phyloP scores from a whole-genome alignment of 2,797 vertebrate species.

The Mareca penelope region DNA sequence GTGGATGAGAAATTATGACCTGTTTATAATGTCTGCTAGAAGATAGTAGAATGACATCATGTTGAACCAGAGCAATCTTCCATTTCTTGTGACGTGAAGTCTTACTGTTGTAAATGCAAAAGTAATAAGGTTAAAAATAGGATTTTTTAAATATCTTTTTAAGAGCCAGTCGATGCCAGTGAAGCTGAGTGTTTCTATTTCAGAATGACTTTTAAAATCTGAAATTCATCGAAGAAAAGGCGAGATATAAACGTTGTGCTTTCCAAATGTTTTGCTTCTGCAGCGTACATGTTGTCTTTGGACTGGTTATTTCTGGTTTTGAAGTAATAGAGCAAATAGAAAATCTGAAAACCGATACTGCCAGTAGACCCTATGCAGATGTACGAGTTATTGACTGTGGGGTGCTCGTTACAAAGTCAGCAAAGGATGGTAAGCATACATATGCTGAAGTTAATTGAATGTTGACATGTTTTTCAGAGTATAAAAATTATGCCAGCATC shows the following conservation, averaged over 20 bases:
- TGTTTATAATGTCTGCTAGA: neutral
- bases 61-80: neutral
- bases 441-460: neutral
- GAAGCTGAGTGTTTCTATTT: neutral
- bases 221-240: neutral
- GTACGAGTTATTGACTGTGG: constrained; percentile 96
- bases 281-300: constrained; percentile 97
- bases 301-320: constrained; percentile 95
- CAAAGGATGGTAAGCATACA: constrained; percentile 85
- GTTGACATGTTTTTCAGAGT: neutral
- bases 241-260: neutral
- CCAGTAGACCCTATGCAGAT: constrained; percentile 96
- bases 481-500: accelerated
- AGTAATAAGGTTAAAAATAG: neutral
- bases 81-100: neutral
- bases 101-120: neutral
- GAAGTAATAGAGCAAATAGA: constrained; percentile 98
- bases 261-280: constrained; percentile 29
- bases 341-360: constrained; percentile 94
- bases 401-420: constrained; percentile 89
- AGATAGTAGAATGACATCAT: neutral
- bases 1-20: neutral
- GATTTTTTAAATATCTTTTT: neutral
- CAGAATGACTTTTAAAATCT: neutral
- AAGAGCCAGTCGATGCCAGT: neutral